These are phyloP conservation scores for Cheilosia soror DNA, from an alignment of 2,888 invertebrate genomes.

Conservation along the genomic window DNA sequence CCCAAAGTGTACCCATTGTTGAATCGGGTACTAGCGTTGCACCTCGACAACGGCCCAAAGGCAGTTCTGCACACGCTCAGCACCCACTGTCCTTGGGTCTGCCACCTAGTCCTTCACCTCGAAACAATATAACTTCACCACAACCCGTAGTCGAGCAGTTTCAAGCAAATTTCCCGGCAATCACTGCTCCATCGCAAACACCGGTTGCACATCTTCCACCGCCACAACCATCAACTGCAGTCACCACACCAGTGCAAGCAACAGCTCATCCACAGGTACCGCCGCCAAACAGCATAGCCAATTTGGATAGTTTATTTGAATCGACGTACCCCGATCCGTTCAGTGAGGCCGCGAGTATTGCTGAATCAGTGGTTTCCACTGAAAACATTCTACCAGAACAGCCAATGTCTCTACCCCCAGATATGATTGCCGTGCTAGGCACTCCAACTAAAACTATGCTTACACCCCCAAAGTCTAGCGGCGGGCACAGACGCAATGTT, in stretches of 20 bases:
- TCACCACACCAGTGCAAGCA: slow-evolving; percentile 65
- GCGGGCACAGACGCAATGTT: slow-evolving; percentile 90
- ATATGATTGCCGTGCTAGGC: slow-evolving; percentile 74
- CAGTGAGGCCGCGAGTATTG: slow-evolving; percentile 84
- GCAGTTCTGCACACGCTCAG: slow-evolving; percentile 83
- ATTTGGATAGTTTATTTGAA: slow-evolving; percentile 87
- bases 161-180: slow-evolving; percentile 83
- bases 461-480: slow-evolving; percentile 80
- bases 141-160: slow-evolving; percentile 83
- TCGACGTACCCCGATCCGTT: slow-evolving; percentile 89
- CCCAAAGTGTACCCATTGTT: slow-evolving; percentile 84
- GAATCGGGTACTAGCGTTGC: slow-evolving; percentile 91
- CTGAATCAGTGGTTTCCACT: slow-evolving; percentile 76
- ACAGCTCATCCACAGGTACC: slow-evolving; percentile 63
- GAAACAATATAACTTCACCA: slow-evolving; percentile 83
- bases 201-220: slow-evolving; percentile 75
- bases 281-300: slow-evolving; percentile 42
- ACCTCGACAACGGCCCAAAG: slow-evolving; percentile 92
- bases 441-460: slow-evolving; percentile 81
- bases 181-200: slow-evolving; percentile 76
- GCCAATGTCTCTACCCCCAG: slow-evolving; percentile 69
- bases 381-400: slow-evolving; percentile 54
- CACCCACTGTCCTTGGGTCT: slow-evolving; percentile 85
- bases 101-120: slow-evolving; percentile 85
- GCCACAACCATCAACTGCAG: slow-evolving; percentile 71